phyloP scores from a whole-genome alignment of 2,113 vertebrate species.

The Xiphorhynchus elegans region DNA sequence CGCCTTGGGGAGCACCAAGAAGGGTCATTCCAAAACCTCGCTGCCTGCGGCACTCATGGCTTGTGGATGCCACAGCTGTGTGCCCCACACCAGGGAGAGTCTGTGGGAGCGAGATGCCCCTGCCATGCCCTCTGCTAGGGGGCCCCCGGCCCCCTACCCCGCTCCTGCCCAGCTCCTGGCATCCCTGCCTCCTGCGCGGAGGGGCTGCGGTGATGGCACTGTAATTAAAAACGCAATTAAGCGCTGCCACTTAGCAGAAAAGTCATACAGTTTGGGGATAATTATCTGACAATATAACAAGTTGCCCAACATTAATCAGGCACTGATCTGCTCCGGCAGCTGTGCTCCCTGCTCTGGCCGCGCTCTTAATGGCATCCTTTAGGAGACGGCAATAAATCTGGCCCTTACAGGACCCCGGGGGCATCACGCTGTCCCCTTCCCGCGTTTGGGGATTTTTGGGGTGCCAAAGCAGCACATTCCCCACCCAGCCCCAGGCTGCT shows the following conservation, averaged over 20 bases:
- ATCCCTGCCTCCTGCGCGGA: not conserved
- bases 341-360: not conserved
- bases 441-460: not conserved
- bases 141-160: not conserved
- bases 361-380: not conserved
- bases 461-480: not conserved
- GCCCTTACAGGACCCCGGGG: not conserved
- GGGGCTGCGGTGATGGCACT: slow-evolving; percentile 13
- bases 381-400: slow-evolving; percentile 24
- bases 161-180: not conserved
- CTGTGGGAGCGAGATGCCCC: not conserved
- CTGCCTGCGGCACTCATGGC: not conserved
- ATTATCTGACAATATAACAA: slow-evolving; percentile 78
- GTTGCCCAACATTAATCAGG: slow-evolving; percentile 75
- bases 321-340: slow-evolving; percentile 63
- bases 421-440: not conserved
- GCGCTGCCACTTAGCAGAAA: slow-evolving; percentile 72
- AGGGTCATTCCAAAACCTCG: not conserved
- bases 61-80: not conserved
- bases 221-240: slow-evolving; percentile 76
- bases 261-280: slow-evolving; percentile 75
- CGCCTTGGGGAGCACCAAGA: rapidly evolving
- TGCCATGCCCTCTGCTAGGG: not conserved
- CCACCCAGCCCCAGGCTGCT: rapidly evolving
- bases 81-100: not conserved